Evolutionary conservation across 1,140 invertebrate genomes (phyloP).

Genomic region (Magallana angulata): DNA sequence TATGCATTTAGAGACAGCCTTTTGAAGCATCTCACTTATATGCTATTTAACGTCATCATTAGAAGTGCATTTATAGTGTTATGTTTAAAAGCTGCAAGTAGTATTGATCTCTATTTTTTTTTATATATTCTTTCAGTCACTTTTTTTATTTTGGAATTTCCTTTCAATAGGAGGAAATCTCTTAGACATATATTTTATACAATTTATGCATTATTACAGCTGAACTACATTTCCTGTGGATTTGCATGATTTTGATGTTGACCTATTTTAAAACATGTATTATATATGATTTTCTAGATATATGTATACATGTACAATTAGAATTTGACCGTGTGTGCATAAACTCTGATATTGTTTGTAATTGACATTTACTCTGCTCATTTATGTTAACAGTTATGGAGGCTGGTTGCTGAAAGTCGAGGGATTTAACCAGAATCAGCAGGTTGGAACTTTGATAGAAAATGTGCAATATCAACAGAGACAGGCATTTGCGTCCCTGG

Average conservation of each 20-base stretch:
- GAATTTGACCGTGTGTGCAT: background rate
- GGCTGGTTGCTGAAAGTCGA: background rate
- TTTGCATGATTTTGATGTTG: too few relatives aligned
- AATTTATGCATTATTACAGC: too few relatives aligned
- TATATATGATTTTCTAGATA: background rate
- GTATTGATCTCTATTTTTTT: too few relatives aligned
- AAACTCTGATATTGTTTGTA: background rate
- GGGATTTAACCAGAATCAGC: constrained; percentile 17
- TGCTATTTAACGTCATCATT: background rate
- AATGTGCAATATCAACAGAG: constrained; percentile 21
- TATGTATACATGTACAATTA: background rate
- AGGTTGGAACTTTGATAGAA: constrained; percentile 18
- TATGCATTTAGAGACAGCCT: background rate
- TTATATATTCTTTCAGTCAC: too few relatives aligned
- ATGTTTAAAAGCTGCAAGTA: too few relatives aligned
- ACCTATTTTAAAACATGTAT: too few relatives aligned
- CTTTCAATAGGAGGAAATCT: too few relatives aligned
- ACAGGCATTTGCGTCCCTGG: background rate
- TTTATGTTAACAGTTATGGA: constrained; percentile 5
- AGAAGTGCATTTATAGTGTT: background rate
- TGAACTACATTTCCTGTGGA: too few relatives aligned
- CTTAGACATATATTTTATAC: too few relatives aligned
- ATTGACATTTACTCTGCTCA: background rate
- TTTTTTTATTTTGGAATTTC: too few relatives aligned
- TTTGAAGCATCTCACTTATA: background rate